Base-by-base conservation (phyloP, 2,888 invertebrate species). In the Ennomos quercinarius region DNA sequence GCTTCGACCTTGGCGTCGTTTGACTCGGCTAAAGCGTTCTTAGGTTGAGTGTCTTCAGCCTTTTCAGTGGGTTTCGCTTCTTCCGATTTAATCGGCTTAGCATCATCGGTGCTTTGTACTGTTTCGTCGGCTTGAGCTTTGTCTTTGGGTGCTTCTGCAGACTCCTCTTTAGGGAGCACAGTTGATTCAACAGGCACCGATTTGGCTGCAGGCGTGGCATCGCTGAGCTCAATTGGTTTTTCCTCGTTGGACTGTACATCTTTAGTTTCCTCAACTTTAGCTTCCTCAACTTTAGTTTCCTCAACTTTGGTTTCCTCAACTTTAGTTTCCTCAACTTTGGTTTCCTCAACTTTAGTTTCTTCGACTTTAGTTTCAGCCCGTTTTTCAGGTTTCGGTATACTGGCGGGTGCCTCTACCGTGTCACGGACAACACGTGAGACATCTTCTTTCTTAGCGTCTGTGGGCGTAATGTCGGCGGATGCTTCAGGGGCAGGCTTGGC, bases 371-470 rank as follows among this genome's bases (percentile, higher is more conserved):
- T 8, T 40, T 17, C 17, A 17, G 27, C 40, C 27, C 0, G 27
- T 27, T 17, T 45, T 45, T 39, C 40, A n/a, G 49, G 2, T 49
- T 58, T 11, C 46, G 34, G 38, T 45, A 38, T 57, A 49, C 48
- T 40, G 3, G 35, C 9, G 52, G 43, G 48, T 52, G 84, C 87
- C 55, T 83, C 85, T 27, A 85, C 80, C 8, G 89, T 86, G 49
- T 88, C 91, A 40, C 92, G 87, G 12, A 89, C 79, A 57, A 90
- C 86, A 39, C 89, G 78, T 11, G 83, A 71, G 42, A 72, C 72
- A 12, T 87, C 87, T 35, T 84, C 84, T 51, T 36, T 8, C 8
- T 36, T 39, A 8, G 65, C 55, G 9, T 47, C 66, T 41, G 50
- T 48, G 44, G 52, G 9, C 36, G 46, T 47, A 43, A 42, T 8